These are phyloP conservation scores for Sipunculus nudus DNA, from an alignment of 2,888 invertebrate genomes.

Conservation along the genomic window DNA sequence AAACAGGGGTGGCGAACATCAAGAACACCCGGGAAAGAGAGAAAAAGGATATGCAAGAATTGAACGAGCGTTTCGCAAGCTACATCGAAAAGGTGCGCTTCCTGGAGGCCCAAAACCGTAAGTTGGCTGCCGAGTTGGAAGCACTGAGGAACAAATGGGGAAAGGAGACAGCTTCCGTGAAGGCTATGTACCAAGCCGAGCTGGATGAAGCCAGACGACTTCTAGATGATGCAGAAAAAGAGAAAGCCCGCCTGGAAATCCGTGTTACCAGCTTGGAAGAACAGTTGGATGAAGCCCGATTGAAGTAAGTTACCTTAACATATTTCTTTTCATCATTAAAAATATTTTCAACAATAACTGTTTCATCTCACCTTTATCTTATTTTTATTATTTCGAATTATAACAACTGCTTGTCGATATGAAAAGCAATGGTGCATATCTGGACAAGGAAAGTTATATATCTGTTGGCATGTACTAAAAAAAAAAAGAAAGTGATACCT, in stretches of 20 bases:
- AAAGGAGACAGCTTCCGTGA: constrained; percentile 61
- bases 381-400: no score
- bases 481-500: no score
- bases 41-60: constrained; percentile 69
- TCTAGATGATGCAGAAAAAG: constrained; percentile 68
- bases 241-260: constrained; percentile 68
- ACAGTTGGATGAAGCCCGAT: constrained; percentile 62
- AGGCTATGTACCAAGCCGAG: constrained; percentile 68
- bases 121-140: constrained; percentile 62
- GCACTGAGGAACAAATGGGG: constrained; percentile 62
- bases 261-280: constrained; percentile 66
- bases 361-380: no score
- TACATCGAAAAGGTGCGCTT: constrained; percentile 70
- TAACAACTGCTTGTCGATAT: no score
- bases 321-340: neutral
- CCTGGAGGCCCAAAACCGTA: constrained; percentile 67
- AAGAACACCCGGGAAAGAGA: constrained; percentile 67
- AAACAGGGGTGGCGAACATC: constrained; percentile 63
- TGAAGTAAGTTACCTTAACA: constrained; percentile 49
- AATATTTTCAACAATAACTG: no score
- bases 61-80: constrained; percentile 69
- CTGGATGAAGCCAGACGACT: constrained; percentile 68
- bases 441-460: no score
- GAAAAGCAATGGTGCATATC: no score
- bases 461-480: no score